Evolutionary conservation across 2,888 invertebrate genomes (phyloP), one percentile per base, ranked within the genome.

Genomic region (Didymodactylos carnosus): DNA sequence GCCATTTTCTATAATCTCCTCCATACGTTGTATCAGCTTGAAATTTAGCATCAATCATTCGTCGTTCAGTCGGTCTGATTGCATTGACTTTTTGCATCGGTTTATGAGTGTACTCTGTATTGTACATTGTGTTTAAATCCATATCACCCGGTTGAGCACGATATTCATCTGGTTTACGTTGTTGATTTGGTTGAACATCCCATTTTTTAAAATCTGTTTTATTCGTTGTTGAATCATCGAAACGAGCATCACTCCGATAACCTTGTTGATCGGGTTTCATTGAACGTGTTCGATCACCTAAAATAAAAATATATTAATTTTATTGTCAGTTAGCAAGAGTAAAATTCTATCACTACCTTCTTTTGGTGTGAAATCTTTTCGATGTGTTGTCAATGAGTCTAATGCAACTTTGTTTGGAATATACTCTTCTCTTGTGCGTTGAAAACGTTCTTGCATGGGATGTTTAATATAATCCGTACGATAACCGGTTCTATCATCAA

Each of bases 171-270:
- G 79, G 79, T 27, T 78, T 77, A 71, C 80, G 80, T 3, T 81
- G 81, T 49, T 78, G 76, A 70, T 80, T 79, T 14, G 78, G 77
- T 62, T 71, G 46, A n/a, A 72, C 70, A 76, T 74, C 76, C 75
- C 72, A 77, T 69, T 75, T 77, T 69, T 79, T 78, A 75, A 78
- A 83, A 76, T 83, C 82, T 73, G 78, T 77, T 73, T 80, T 78
- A 75, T 80, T 78, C 2, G 83, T 84, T 35, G 84, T 84, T 46
- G 77, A 77, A 75, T 78, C 82, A 25, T 81, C 80, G 49, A 84
- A 80, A 6, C 82, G 82, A 14, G 80, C 81, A 25, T 79, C 79
- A 5, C 82, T 81, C 40, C 78, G 77, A 77, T 79, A 82, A 7
- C 82, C 80, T 13, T 76, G 76, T 29, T 78, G 77, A n/a, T 79